These are phyloP conservation scores for Caenorhabditis latens DNA, from an alignment of 1,140 invertebrate species.

Conservation along the genomic window DNA sequence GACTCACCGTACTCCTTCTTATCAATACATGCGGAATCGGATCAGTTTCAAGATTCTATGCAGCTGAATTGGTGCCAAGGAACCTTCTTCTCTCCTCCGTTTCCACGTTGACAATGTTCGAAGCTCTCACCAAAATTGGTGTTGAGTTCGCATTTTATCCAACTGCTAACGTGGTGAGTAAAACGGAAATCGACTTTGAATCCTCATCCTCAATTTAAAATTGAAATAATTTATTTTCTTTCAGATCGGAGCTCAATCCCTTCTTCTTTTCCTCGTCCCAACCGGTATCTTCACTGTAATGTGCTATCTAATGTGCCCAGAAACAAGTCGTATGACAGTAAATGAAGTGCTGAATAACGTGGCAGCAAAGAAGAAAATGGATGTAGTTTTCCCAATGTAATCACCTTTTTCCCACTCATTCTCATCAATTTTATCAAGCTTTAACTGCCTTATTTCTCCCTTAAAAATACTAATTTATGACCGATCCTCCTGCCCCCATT, in stretches of 20 bases:
- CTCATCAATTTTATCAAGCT: background rate
- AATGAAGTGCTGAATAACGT: constrained; percentile 68
- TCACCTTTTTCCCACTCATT: background rate
- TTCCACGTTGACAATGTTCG: constrained; percentile 67
- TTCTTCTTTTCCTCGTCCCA: constrained; percentile 67
- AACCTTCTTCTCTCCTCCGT: constrained; percentile 66
- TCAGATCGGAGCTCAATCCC: constrained; percentile 63
- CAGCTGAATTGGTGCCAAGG: constrained; percentile 66
- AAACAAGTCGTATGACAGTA: constrained; percentile 65
- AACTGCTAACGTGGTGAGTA: constrained; percentile 66
- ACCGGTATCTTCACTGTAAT: constrained; percentile 67
- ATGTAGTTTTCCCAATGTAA: constrained; percentile 66
- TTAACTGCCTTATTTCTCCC: background rate
- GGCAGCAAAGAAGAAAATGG: constrained; percentile 65
- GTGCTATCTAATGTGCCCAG: constrained; percentile 66
- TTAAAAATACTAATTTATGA: constrained; percentile 34
- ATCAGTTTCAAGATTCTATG: constrained; percentile 68
- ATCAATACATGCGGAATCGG: constrained; percentile 68
- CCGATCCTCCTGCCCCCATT: background rate
- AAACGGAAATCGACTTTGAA: too few relatives aligned
- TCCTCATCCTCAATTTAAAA: background rate
- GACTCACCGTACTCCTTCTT: constrained; percentile 62
- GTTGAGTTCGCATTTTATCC: constrained; percentile 69
- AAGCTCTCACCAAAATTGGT: constrained; percentile 66
- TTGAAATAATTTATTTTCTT: background rate